A percentile compares a stretch with the other conserved stretches of the same genome.
These are phyloP conservation scores for Atherinosoma microstoma DNA, from an alignment of 2,797 vertebrate genomes.

Conservation along the genomic window DNA sequence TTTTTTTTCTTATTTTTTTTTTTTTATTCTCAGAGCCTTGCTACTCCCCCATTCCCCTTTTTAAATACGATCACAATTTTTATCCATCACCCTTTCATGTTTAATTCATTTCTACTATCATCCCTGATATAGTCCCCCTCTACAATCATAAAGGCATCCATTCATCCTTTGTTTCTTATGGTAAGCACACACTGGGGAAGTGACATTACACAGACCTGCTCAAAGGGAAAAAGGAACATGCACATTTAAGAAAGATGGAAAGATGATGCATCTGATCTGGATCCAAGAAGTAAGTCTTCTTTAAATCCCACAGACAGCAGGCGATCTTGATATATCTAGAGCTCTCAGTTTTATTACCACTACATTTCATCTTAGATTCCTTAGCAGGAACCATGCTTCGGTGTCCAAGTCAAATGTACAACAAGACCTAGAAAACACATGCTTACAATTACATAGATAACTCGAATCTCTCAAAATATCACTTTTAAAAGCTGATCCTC, in stretches of 20 bases:
- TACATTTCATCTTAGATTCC: conserved; percentile 4
- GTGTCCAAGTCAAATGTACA: neutral
- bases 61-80: conserved; percentile 28
- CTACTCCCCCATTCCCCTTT: conserved; percentile 3
- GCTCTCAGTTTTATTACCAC: conserved; percentile 9
- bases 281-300: neutral
- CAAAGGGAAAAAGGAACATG: neutral
- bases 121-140: conserved; percentile 37
- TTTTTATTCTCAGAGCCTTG: neutral
- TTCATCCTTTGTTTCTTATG: conserved; percentile 35
- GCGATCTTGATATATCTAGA: conserved; percentile 11
- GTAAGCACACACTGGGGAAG: conserved; percentile 28
- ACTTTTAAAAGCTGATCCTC: conserved; percentile 4
- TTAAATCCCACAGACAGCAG: conserved; percentile 1
- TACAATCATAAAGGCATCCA: conserved; percentile 36
- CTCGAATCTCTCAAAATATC: neutral
- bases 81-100: conserved; percentile 33
- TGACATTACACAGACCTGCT: conserved; percentile 30
- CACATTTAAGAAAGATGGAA: conserved; percentile 22
- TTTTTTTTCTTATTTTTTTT: too few relatives aligned
- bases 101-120: conserved; percentile 49
- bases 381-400: neutral
- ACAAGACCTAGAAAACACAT: neutral
- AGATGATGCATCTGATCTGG: neutral
- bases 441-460: neutral